Percentiles rank a stretch among this genome's conserved stretches.
These are phyloP conservation scores for Diarsia mendica DNA, from an alignment of 2,888 invertebrate genomes.

Conservation along the genomic window DNA sequence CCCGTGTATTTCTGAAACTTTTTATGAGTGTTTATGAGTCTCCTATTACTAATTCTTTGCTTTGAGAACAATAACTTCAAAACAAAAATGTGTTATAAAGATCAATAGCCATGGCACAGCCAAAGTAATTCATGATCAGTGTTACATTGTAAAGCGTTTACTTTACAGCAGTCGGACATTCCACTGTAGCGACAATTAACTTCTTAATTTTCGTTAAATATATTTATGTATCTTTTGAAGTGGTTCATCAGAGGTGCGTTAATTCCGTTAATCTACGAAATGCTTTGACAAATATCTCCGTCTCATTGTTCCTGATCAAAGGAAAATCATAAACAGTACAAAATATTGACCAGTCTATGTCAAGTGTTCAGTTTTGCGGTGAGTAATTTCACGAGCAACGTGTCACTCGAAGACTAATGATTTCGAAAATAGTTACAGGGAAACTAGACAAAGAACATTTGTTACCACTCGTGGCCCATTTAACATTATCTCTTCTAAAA, in stretches of 20 bases:
- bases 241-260: constrained; percentile 76
- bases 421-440: constrained; percentile 81
- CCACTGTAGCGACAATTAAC: constrained; percentile 75
- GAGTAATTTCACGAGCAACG: constrained; percentile 80
- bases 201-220: constrained; percentile 76
- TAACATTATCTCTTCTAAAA: constrained; percentile 71
- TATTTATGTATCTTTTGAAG: constrained; percentile 84
- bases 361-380: constrained; percentile 82
- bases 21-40: constrained; percentile 32
- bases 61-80: constrained; percentile 50
- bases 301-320: constrained; percentile 85
- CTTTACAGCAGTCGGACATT: constrained; percentile 71
- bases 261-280: constrained; percentile 82
- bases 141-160: constrained; percentile 62
- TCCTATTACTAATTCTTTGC: constrained; percentile 33
- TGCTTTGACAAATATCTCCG: constrained; percentile 79
- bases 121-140: constrained; percentile 49
- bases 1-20: constrained; percentile 9
- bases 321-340: constrained; percentile 83
- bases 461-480: constrained; percentile 71
- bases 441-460: constrained; percentile 75
- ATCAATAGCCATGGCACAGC: constrained; percentile 32
- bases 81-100: constrained; percentile 40
- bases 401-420: constrained; percentile 80
- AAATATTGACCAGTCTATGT: constrained; percentile 83